These are phyloP conservation scores for Meandrusa payeni DNA, from an alignment of 2,888 invertebrate species.

Conservation along the genomic window DNA sequence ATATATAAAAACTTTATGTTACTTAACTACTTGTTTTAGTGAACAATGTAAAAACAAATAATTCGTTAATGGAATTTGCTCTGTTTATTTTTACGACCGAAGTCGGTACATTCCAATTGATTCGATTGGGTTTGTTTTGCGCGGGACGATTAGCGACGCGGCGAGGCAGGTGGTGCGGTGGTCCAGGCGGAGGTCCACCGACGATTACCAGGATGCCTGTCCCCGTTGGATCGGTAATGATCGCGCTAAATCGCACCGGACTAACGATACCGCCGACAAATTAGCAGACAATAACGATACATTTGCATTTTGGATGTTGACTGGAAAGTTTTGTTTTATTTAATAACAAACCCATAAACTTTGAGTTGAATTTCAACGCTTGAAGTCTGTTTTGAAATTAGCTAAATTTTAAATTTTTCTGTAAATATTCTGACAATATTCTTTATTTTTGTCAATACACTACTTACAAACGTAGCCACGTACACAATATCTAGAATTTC, in stretches of 20 bases:
- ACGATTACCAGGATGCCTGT: conserved; percentile 60
- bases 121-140: conserved; percentile 43
- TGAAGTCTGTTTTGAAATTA: too few relatives aligned
- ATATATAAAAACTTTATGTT: too few relatives aligned
- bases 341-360: too few relatives aligned
- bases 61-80: background rate
- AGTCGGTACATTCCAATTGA: conserved; percentile 33
- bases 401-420: too few relatives aligned
- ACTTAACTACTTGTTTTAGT: too few relatives aligned
- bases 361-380: too few relatives aligned
- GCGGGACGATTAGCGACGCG: conserved; percentile 50
- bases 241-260: conserved; percentile 29
- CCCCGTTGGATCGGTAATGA: conserved; percentile 48
- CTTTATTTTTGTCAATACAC: too few relatives aligned
- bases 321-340: background rate
- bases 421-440: too few relatives aligned
- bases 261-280: conserved; percentile 30
- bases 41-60: too few relatives aligned
- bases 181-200: conserved; percentile 50
- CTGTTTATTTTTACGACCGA: conserved; percentile 5
- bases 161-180: conserved; percentile 45
- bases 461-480: too few relatives aligned
- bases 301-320: conserved; percentile 17
- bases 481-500: too few relatives aligned
- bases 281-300: conserved; percentile 26